A percentile compares a stretch with the other conserved stretches of the same genome.
Conservation (phyloP, 2,888 invertebrate species). For the Euplexia lucipara region DNA sequence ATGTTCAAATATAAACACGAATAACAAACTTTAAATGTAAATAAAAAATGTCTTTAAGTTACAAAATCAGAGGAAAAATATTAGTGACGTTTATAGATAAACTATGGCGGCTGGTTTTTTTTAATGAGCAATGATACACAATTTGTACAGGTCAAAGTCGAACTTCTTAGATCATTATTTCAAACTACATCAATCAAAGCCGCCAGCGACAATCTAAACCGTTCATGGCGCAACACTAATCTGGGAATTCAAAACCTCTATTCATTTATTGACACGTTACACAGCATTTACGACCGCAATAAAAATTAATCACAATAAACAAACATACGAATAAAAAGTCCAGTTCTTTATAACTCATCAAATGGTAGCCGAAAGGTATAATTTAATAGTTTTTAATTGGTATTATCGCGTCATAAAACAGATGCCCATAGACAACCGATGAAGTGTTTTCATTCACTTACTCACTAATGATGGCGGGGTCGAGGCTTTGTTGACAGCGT, state of each 20-base stretch:
- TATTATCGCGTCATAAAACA: constrained; percentile 86
- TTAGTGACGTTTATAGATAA: constrained; percentile 10
- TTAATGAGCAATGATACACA: constrained; percentile 35
- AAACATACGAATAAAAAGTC: constrained; percentile 83
- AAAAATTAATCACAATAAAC: constrained; percentile 89
- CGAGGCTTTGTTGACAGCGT: constrained; percentile 53
- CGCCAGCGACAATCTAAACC: constrained; percentile 54
- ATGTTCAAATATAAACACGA: constrained; percentile 49
- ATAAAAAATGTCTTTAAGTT: constrained; percentile 52
- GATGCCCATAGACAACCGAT: constrained; percentile 85
- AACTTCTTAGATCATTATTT: constrained; percentile 46
- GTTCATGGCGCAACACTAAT: constrained; percentile 65
- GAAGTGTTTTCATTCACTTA: constrained; percentile 85
- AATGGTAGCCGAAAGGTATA: constrained; percentile 86
- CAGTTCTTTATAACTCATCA: constrained; percentile 83
- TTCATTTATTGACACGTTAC: constrained; percentile 75
- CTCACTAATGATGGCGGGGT: constrained; percentile 70
- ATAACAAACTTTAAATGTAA: constrained; percentile 53
- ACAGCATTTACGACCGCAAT: constrained; percentile 76
- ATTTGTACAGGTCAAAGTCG: constrained; percentile 41
- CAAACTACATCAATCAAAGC: constrained; percentile 52
- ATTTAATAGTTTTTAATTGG: constrained; percentile 91
- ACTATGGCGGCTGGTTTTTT: constrained; percentile 22
- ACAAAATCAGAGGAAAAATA: constrained; percentile 23
- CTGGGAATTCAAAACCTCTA: constrained; percentile 60